These are phyloP conservation scores for Leptinotarsa texana DNA, from an alignment of 1,140 invertebrate species.

Conservation along the genomic window DNA sequence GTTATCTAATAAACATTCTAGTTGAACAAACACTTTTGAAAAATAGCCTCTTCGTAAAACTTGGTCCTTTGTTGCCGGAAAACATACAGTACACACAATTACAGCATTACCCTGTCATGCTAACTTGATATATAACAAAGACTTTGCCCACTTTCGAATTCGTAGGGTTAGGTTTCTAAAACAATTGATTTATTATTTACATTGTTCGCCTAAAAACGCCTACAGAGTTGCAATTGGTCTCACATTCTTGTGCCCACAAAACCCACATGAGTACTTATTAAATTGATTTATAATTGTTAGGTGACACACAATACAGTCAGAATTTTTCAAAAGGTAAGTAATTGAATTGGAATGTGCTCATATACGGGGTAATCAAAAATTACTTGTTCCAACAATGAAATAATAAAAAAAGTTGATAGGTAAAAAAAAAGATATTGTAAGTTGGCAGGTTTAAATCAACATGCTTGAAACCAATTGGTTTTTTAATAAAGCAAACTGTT, in stretches of 20 bases:
- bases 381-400: too few relatives aligned
- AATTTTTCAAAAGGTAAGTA: too few relatives aligned
- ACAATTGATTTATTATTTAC: slow-evolving; percentile 10
- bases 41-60: background rate
- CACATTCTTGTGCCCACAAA: background rate
- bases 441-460: too few relatives aligned
- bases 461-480: too few relatives aligned
- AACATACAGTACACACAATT: background rate
- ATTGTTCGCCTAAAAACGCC: background rate
- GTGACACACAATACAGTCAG: background rate
- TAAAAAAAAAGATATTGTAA: too few relatives aligned
- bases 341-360: too few relatives aligned
- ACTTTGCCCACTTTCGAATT: slow-evolving; percentile 13
- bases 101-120: background rate
- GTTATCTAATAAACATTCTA: too few relatives aligned
- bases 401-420: too few relatives aligned
- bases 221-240: background rate
- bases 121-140: background rate
- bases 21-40: too few relatives aligned
- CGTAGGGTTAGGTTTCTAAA: background rate
- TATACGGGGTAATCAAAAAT: too few relatives aligned
- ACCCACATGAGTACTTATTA: background rate
- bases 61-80: background rate
- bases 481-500: too few relatives aligned
- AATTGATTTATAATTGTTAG: slow-evolving; percentile 1